phyloP scores from a whole-genome alignment of 2,888 invertebrate genomes.

The Pristionchus mayeri region DNA sequence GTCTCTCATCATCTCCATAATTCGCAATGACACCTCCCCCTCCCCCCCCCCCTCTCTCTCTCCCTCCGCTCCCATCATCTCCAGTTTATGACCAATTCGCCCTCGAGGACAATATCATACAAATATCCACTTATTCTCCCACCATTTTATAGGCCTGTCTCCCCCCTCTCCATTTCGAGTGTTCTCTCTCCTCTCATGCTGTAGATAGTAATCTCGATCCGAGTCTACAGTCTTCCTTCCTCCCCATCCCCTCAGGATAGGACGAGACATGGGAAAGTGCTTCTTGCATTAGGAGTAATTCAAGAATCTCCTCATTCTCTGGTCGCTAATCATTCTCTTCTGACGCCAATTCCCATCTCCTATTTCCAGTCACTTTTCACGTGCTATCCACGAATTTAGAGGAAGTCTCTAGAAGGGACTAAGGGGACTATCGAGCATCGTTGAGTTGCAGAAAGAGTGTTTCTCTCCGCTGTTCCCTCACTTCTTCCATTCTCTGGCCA shows the following conservation, averaged over 20 bases:
- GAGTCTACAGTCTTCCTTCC: background rate
- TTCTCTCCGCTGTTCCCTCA: no score
- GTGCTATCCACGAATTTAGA: background rate
- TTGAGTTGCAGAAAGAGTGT: background rate
- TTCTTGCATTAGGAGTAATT: background rate
- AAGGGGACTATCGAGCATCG: background rate
- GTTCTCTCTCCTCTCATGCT: slow-evolving; percentile 16
- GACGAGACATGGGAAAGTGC: slow-evolving; percentile 1
- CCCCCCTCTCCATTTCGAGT: background rate
- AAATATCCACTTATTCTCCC: slow-evolving; percentile 16
- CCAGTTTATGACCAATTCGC: slow-evolving; percentile 24
- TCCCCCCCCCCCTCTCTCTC: background rate
- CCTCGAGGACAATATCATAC: slow-evolving; percentile 35
- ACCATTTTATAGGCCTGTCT: slow-evolving; percentile 19
- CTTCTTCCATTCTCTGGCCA: background rate
- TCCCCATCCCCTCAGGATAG: background rate
- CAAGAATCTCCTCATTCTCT: background rate
- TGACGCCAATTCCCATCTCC: background rate
- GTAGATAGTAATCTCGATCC: slow-evolving; percentile 32
- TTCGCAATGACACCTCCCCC: slow-evolving; percentile 9
- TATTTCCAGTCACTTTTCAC: slow-evolving; percentile 32
- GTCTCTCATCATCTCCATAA: slow-evolving; percentile 8
- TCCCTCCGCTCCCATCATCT: background rate
- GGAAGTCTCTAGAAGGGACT: background rate
- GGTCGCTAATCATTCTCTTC: background rate